Evolutionary conservation across 2,888 invertebrate species (phyloP).

Genomic region (Melieria picta): DNA sequence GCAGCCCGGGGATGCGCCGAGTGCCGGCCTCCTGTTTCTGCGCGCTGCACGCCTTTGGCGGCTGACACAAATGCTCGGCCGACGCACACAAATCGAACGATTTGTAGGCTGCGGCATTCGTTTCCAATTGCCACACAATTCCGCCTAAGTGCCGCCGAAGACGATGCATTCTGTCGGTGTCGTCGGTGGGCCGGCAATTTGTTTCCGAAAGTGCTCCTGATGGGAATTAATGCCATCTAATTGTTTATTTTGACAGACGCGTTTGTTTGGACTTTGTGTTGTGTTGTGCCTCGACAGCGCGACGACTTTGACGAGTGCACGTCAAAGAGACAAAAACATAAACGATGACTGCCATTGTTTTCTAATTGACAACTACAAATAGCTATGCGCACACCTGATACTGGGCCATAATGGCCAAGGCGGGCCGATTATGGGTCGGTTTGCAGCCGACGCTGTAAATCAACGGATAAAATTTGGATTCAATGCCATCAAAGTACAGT

Average conservation of each 20-base stretch:
- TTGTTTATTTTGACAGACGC: conserved; percentile 59
- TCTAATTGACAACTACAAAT: conserved; percentile 47
- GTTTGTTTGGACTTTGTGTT: conserved; percentile 35
- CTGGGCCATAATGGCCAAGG: background rate
- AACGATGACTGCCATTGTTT: conserved; percentile 36
- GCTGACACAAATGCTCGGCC: background rate
- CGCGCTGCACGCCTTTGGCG: conserved; percentile 22
- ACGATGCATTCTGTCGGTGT: conserved; percentile 2
- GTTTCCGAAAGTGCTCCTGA: conserved; percentile 56
- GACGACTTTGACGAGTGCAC: conserved; percentile 39
- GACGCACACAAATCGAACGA: conserved; percentile 29
- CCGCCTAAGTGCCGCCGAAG: conserved; percentile 24
- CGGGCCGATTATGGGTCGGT: no score
- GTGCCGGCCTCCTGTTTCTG: conserved; percentile 26
- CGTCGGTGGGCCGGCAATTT: conserved; percentile 44
- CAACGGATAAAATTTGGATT: no score
- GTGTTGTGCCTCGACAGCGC: conserved; percentile 1
- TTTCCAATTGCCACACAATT: conserved; percentile 49
- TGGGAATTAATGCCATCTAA: conserved; percentile 57
- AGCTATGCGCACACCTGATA: background rate
- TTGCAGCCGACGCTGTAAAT: no score
- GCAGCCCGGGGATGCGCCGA: conserved; percentile 36
- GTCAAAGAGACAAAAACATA: conserved; percentile 24
- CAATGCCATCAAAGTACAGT: no score
- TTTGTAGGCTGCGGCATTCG: conserved; percentile 44